Base-by-base conservation (phyloP, 2,888 invertebrate species). In the Catotricha subobsoleta region DNA sequence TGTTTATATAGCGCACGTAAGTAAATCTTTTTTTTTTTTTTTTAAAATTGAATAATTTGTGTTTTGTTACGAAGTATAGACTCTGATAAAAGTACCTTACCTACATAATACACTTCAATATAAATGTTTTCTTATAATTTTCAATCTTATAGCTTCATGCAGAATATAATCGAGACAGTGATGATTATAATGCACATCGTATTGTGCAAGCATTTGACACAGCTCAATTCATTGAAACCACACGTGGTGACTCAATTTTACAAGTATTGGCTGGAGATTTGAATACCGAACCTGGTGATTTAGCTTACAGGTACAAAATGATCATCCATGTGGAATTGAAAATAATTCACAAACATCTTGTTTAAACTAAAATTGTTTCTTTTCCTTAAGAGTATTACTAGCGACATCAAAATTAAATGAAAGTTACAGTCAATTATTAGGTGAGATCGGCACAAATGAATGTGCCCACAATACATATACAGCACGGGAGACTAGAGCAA, bases 171-270 rank as follows among this genome's bases (percentile, higher is more conserved):
- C 67, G 71, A 28, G 72, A 74, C 45, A 70, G 74, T 54, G 94
- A 95, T 56, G 84, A 84, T 51, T 98, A 98, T 59, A 68, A 80
- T 49, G 82, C 91, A 30, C 98, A 98, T 62, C 71, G 98, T 51
- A 74, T 91, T 7, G 69, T 87, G 40, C 97, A 98, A 67, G 88
- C 94, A 1, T 88, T 86, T 56, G 90, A 97, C 54, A 81, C 91
- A 42, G 87, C 90, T 45, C 90, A 95, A 67, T 91, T 97, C 60
- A 80, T 98, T 43, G 77, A 80, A 52, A 69, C 87, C 52, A 94
- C 92, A 1, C 74, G 79, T 34, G 68, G 70, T 10, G 68, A 72
- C 43, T 79, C 80, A 1, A 90, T 94, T 61, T 65, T 90, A 19
- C 76, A 80, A 40, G 74, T 98, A 50, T 66, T 95, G 43, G 90